phyloP scores from a whole-genome alignment of 2,113 vertebrate genomes.

The Haemorhous mexicanus region DNA sequence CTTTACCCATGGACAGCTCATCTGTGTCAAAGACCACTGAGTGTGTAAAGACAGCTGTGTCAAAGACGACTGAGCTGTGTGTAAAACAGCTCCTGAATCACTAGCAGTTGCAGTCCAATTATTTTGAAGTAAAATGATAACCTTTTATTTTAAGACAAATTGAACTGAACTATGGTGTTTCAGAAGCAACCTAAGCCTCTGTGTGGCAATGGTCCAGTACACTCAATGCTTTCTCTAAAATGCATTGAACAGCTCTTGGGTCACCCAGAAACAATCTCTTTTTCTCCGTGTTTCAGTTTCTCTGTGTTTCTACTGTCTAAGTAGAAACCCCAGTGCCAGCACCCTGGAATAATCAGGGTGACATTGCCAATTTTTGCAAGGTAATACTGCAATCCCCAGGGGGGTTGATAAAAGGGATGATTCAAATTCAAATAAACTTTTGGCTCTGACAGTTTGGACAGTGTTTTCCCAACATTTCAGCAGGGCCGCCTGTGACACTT shows the following conservation, averaged over 20 bases:
- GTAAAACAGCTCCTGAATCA: background rate
- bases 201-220: accelerated
- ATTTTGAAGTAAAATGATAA: background rate
- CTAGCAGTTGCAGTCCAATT: background rate
- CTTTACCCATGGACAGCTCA: background rate
- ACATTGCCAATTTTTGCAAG: background rate
- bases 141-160: background rate
- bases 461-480: background rate
- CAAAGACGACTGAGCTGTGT: background rate
- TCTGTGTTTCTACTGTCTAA: background rate
- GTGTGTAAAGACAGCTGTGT: background rate
- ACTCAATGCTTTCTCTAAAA: background rate
- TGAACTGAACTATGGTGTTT: background rate
- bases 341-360: background rate
- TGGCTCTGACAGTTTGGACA: background rate
- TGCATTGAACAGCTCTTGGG: background rate
- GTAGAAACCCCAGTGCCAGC: background rate
- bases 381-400: background rate
- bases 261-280: background rate
- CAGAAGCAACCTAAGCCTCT: background rate
- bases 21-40: background rate
- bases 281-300: background rate
- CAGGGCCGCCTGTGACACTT: background rate
- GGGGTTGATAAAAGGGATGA: background rate
- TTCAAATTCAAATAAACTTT: background rate